These are phyloP conservation scores for Stegostoma tigrinum DNA, from an alignment of 2,113 vertebrate species.

Conservation along the genomic window DNA sequence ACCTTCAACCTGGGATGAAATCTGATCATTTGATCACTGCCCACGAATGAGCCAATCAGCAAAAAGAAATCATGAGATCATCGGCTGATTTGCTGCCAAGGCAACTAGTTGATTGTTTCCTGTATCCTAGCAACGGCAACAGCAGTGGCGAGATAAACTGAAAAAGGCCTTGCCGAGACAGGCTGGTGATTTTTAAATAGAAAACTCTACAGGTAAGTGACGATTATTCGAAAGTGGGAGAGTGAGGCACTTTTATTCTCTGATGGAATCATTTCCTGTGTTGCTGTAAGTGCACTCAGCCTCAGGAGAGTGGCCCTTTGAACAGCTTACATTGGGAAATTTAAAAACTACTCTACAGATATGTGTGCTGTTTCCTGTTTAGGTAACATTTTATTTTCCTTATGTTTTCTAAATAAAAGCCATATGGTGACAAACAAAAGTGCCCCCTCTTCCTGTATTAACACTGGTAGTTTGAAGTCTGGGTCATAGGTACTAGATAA, in stretches of 20 bases:
- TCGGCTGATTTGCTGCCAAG: conserved; percentile 43
- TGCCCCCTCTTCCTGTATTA: too few relatives aligned
- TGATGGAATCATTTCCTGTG: background rate
- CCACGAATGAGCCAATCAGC: background rate
- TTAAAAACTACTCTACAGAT: background rate
- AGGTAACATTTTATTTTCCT: background rate
- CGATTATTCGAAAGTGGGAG: background rate
- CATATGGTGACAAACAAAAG: background rate
- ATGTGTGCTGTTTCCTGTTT: background rate
- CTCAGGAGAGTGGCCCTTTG: background rate
- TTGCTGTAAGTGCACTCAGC: background rate
- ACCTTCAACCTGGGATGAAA: too few relatives aligned
- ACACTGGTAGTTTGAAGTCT: too few relatives aligned
- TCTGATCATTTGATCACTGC: background rate
- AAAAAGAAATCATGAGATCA: too few relatives aligned
- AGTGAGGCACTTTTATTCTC: background rate
- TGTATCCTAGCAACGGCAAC: conserved; percentile 40
- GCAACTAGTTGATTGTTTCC: conserved; percentile 46
- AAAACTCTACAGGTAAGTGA: background rate
- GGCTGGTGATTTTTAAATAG: background rate
- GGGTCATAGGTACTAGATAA: too few relatives aligned
- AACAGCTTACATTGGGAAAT: background rate
- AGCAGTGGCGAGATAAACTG: background rate
- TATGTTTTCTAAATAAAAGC: background rate
- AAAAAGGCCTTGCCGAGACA: background rate